Base-by-base conservation (phyloP, 2,113 vertebrate species). In the Typhlomys cinereus region DNA sequence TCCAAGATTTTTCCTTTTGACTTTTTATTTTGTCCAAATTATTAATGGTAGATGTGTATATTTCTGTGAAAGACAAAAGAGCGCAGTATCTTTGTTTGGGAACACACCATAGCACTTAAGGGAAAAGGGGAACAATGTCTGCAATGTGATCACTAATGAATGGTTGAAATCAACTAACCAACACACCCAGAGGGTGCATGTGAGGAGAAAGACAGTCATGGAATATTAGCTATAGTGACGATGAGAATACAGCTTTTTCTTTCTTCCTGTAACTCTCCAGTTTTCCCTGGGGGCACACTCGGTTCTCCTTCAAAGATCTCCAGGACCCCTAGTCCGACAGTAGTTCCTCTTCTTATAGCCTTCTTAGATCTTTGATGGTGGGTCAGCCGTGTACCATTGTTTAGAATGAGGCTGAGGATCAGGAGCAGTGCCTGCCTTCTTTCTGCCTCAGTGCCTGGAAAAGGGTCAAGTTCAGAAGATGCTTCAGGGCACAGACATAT, bases 71-170 rank as follows among this genome's bases (percentile, higher is more conserved):
- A 82, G n/a, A 64, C 41, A 82, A 21, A 64, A 82, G 23, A 82
- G 79, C 31, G 57, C 62, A 44, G 48, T 54, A 62, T 11, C 87
- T 81, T 44, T 89, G 91, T 62, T 87, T 66, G 92, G 73, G 83
- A 85, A 90, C 15, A 90, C 10, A 88, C 5, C 25, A 75, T 73
- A 71, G 57, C 39, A 82, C 50, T 90, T 88, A 44, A 78, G 50
- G 31, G 31, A 71, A 73, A 92, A 92, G 39, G 64, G 2, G 12
- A 57, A 91, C 48, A 23, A 74, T 10, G 36, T 80, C 46, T 80
- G 61, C 48, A 93, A 82, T 39, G 54, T 83, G 73, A 88, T 67
- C 61, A 57, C 62, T 81, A 89, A 89, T 70, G 27, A 89, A 89
- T 70, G 27, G 27, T 59, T 95, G 14, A 91, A 84, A 46, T 48